Base-by-base conservation (phyloP, 2,888 invertebrate species). In the Seira musarum region DNA sequence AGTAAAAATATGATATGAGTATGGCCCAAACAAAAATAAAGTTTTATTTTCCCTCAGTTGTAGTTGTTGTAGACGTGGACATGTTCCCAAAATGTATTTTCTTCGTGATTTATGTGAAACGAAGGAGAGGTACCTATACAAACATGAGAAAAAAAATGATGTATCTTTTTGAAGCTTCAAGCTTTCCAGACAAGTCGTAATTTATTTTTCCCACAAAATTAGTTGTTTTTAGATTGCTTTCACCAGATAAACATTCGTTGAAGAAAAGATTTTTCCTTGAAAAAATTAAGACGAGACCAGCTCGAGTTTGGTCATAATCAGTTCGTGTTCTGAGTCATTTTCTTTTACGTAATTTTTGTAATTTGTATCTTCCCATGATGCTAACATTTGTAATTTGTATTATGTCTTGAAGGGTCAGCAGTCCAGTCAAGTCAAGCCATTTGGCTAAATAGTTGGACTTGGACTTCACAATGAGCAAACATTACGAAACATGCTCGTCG, bases 61-160 rank as follows among this genome's bases (percentile, higher is more conserved):
- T 60, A 40, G 13, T 24, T 53, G 53, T 1, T 68, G 61, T n/a
- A 60, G 53, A 70, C 53, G 35, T 53, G 25, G 60, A 70, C 46
- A 13, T 24, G 65, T 65, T 24, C 25, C 6, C 64, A 61, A 72
- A 71, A 78, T 72, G 67, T 49, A 70, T 71, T 78, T 71, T 61
- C 35, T 66, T 10, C 6, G 67, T 78, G 78, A 78, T 78, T 78
- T 78, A 78, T 78, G 78, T 22, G 60, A 69, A 10, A 35, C 19
- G 60, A 61, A 0, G 8, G 3, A n/a, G 30, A 13, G 21, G n/a
- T 10, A 5, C 22, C 6, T 8, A 5, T 25, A 35, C 21, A 61
- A 30, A 22, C 22, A 35, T 30, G 35, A 60, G 22, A 70, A 75
- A 77, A 60, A 60, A n/a, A n/a, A n/a, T n/a, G n/a, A n/a, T n/a